A percentile compares a stretch with the other conserved stretches of the same genome.
These are phyloP conservation scores for Misgurnus anguillicaudatus DNA, from an alignment of 2,113 vertebrate genomes.

Conservation along the genomic window DNA sequence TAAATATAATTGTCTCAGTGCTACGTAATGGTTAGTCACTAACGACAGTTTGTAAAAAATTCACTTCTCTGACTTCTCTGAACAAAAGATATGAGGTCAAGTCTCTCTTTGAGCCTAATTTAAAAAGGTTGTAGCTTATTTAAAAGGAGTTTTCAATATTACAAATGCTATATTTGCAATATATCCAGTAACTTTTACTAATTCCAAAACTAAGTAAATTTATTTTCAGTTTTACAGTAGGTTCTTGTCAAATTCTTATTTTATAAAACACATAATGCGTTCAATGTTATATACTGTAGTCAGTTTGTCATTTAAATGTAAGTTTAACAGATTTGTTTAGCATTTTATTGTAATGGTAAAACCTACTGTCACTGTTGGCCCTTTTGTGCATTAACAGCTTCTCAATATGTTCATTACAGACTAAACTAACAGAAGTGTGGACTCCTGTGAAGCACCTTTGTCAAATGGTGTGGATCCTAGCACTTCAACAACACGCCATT, in stretches of 20 bases:
- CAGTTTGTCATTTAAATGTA: neutral
- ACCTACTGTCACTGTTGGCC: conserved; percentile 32
- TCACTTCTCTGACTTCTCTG: too few relatives aligned
- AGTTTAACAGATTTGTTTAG: neutral
- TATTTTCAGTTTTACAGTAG: too few relatives aligned
- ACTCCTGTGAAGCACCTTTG: conserved; percentile 46
- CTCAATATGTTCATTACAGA: conserved; percentile 44
- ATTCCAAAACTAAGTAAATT: too few relatives aligned
- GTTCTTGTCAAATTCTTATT: neutral
- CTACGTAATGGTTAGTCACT: neutral
- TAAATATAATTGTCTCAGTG: neutral
- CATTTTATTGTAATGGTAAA: conserved; percentile 30
- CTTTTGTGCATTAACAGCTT: conserved; percentile 59
- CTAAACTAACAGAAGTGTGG: conserved; percentile 55
- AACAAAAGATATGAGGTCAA: too few relatives aligned
- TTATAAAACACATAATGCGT: neutral
- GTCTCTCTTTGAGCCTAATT: too few relatives aligned
- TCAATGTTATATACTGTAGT: neutral
- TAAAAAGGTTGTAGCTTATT: neutral
- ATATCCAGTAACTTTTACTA: neutral
- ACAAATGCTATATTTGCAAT: neutral
- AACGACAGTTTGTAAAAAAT: too few relatives aligned
- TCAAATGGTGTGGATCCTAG: conserved; percentile 47
- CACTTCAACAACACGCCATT: conserved; percentile 43
- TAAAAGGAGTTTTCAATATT: too few relatives aligned